Conservation (phyloP, 2,888 invertebrate species). For the Xanthia togata region DNA sequence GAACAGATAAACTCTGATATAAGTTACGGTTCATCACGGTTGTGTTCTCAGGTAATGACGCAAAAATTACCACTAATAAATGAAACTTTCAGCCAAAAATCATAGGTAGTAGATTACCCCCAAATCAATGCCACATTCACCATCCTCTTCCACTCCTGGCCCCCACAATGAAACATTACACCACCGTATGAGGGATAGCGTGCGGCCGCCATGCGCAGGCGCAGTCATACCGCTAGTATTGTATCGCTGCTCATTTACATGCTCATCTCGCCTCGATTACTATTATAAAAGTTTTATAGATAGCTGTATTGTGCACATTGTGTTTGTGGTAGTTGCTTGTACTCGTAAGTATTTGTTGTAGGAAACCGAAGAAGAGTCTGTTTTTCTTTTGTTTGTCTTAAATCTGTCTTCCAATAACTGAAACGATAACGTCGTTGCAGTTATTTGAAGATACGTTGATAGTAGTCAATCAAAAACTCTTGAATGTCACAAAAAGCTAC, state of each 20-base stretch:
- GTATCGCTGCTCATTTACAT: constrained; percentile 56
- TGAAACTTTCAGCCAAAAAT: no score
- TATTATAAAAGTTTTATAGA: constrained; percentile 35
- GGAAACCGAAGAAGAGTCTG: background rate
- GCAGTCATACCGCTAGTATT: constrained; percentile 46
- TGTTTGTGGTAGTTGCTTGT: background rate
- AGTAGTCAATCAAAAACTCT: background rate
- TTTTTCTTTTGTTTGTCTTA: background rate
- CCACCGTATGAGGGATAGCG: constrained; percentile 77
- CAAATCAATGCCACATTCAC: constrained; percentile 69
- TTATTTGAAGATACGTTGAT: background rate
- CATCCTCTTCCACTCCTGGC: constrained; percentile 29
- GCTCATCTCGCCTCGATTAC: constrained; percentile 56
- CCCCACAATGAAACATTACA: constrained; percentile 79
- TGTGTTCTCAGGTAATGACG: no score
- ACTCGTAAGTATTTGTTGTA: background rate
- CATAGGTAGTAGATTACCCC: background rate
- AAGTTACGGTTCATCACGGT: no score
- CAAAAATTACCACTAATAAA: no score
- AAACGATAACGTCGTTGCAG: background rate
- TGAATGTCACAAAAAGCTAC: background rate
- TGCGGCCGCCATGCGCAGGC: constrained; percentile 71
- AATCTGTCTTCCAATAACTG: background rate
- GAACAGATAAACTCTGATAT: no score
- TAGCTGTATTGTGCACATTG: constrained; percentile 13